Base-by-base conservation (phyloP, 1,140 invertebrate genomes). In the Teleogryllus occipitalis region DNA sequence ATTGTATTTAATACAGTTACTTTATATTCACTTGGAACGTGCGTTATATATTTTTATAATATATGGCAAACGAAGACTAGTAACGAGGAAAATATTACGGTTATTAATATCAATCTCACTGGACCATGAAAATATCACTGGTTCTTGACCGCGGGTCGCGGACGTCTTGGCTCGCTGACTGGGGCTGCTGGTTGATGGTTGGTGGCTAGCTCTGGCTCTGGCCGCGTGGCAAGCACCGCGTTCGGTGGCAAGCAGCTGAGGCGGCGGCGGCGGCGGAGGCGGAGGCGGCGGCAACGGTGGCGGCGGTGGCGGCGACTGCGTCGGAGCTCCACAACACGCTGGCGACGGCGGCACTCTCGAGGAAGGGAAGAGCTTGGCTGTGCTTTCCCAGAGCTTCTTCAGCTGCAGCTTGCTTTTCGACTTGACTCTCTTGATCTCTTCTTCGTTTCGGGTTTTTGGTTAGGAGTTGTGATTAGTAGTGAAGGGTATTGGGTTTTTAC, bases 21-120 rank as follows among this genome's bases (percentile, higher is more conserved):
- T 14, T 78, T 78, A 72, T 79, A n/a, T 79, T 74, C 74, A 80
- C 47, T 80, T 78, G 65, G 65, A 80, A 80, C 76, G 54, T 79
- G 47, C 75, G 76, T 74, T 47, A 77, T 78, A 78, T 80, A 46
- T 80, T 75, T 79, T 27, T 49, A 74, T 75, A 54, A 54, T 79
- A 80, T 74, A 81, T 81, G 78, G 78, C 81, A 78, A 79, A 77
- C 49, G 75, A 77, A 54, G 81, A 81, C 78, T 80, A 80, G 78
- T 80, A 80, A 81, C 81, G 80, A 80, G 47, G 76, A 81, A 81
- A 75, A 76, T 81, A 80, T 73, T 81, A n/a, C 75, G 15, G 74
- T 74, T 73, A 75, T 75, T 81, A 81, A 81, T 73, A 76, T 49
- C 54, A 76, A 81, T 80, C 80, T 81, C 77, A 82, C 78, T 81